Base-by-base conservation (phyloP, 2,888 invertebrate genomes). In the Amiota minor region DNA sequence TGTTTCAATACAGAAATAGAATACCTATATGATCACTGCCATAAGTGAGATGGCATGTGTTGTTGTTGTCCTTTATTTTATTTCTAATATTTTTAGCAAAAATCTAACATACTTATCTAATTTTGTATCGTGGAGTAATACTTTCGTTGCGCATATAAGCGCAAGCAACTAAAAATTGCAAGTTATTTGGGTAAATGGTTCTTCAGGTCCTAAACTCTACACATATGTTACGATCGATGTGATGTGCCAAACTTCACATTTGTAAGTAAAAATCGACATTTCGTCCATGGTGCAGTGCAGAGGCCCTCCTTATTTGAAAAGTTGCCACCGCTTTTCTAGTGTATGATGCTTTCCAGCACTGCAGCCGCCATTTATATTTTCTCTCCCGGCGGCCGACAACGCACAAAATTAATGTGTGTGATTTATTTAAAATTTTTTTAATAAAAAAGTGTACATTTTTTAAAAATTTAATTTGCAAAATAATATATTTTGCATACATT, bases 281-380 rank as follows among this genome's bases (percentile, higher is more conserved):
- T n/a, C n/a, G n/a, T n/a, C n/a, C n/a, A n/a, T n/a, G n/a, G n/a
- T 3, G 6, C 35, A 35, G 35, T 35, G 35, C 6, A 35, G 2
- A 35, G 6, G 35, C 35, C 35, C 35, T 8, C 6, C 6, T 35
- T 35, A 35, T 35, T 35, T 35, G n/a, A 59, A 3, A 59, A 59
- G 59, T 59, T 4, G 18, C 1, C 59, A 16, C 9, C 10, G 8
- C 8, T 59, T 9, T 8, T 20, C 1, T 9, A 6, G 20, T 10
- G 59, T 18, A 9, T 8, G 11, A 11, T 18, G 59, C 18, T 59
- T 16, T 11, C 59, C 18, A n/a, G 18, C 18, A 20, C 62, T 62
- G 9, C 14, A 35, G 23, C 62, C 62, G 62, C 62, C 62, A 62
- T 62, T 62, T 62, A 20, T 20, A 1, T 62, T 62, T 62, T 45